Percentiles rank a stretch among this genome's conserved stretches.
Conservation (phyloP, 2,888 invertebrate species). For the Leptopterna dolabrata region DNA sequence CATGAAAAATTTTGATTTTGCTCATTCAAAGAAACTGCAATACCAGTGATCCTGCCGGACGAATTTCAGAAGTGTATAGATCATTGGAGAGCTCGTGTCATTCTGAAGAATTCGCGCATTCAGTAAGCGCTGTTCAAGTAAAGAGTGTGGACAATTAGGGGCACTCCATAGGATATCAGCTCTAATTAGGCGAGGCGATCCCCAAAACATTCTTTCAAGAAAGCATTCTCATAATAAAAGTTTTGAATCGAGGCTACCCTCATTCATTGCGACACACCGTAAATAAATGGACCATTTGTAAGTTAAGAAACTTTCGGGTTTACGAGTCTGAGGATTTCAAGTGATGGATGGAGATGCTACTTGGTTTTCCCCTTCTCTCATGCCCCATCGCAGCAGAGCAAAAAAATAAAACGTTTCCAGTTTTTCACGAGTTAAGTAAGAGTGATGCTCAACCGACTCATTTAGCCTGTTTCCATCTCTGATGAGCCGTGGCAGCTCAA, state of each 20-base stretch:
- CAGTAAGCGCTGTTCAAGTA: too few relatives aligned
- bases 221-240: background rate
- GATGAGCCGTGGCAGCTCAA: background rate
- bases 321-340: background rate
- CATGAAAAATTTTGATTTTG: too few relatives aligned
- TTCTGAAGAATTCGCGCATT: too few relatives aligned
- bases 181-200: too few relatives aligned
- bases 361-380: background rate
- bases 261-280: background rate
- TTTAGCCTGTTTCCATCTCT: background rate
- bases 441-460: background rate
- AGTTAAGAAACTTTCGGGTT: background rate
- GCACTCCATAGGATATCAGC: too few relatives aligned
- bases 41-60: too few relatives aligned
- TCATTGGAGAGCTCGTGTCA: too few relatives aligned
- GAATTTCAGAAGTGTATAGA: too few relatives aligned
- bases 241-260: background rate
- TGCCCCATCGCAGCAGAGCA: background rate
- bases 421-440: background rate
- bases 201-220: background rate
- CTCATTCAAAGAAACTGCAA: too few relatives aligned
- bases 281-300: background rate
- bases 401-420: background rate
- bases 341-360: background rate
- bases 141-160: too few relatives aligned